Conservation (phyloP, 2,113 vertebrate genomes). For the Manacus vitellinus region DNA sequence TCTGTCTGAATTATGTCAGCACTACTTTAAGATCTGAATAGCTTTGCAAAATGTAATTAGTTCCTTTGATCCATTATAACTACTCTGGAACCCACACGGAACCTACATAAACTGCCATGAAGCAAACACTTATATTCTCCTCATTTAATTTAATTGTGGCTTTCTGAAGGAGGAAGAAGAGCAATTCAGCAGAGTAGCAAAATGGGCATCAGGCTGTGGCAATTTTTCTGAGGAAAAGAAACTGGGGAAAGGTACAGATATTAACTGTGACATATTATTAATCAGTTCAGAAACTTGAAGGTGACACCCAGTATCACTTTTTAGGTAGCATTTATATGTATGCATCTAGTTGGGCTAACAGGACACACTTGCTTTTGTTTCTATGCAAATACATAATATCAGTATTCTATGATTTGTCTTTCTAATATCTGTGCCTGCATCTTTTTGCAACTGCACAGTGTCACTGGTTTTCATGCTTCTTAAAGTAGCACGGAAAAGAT, state of each 20-base stretch:
- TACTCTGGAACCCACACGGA: background rate
- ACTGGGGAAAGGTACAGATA: background rate
- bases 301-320: background rate
- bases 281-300: background rate
- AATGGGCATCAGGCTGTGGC: background rate
- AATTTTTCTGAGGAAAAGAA: background rate
- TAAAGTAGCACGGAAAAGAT: background rate
- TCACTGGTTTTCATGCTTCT: background rate
- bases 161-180: background rate
- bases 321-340: background rate
- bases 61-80: slow-evolving; percentile 4
- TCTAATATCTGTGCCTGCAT: background rate
- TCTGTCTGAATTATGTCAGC: background rate
- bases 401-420: background rate
- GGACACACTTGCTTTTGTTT: background rate
- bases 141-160: background rate
- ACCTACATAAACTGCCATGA: background rate
- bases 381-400: background rate
- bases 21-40: background rate
- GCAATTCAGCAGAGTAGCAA: background rate
- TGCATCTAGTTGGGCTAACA: background rate
- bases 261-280: background rate
- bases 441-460: background rate
- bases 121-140: background rate
- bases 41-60: background rate